Base-by-base conservation (phyloP, 2,113 vertebrate genomes). In the Toxotes chatareus region DNA sequence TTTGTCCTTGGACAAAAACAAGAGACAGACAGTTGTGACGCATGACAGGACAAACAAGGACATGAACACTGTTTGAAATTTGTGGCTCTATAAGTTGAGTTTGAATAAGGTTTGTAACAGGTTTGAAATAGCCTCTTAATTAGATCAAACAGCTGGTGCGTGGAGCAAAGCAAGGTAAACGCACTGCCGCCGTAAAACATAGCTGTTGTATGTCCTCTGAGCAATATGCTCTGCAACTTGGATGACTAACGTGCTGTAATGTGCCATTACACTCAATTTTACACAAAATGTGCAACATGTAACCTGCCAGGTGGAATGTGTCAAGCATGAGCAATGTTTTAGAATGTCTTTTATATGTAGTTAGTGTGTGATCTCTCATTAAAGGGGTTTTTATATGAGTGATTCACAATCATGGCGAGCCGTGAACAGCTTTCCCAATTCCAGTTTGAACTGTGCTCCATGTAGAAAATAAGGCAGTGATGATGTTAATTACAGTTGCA, bases 41-140 rank as follows among this genome's bases (percentile, higher is more conserved):
- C 46, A 14, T 47, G 72, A 47, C 27, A 4, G 62, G 59, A 75
- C 49, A 31, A 61, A 51, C 83, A 82, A 80, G 72, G 83, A 61
- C 60, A 8, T 11, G 57, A 38, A 40, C 5, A 2, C n/a, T 76
- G 56, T 69, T 71, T 53, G 31, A 66, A 60, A 86, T 82, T 34
- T 76, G 73, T 16, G 31, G 34, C 62, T 65, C 59, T 62, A 7
- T 46, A 66, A 59, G 70, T 55, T 32, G 74, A 66, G 80, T 56
- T 65, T 71, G 74, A 72, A 66, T 57, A 82, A 74, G 67, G 72
- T 23, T 64, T 16, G 44, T 47, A 51, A 74, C 62, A 60, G 75
- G 66, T 72, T 84, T 38, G 46, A 73, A 84, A 87, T 34, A 14
- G 73, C 73, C 74, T 76, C 67, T 75, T 87, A 82, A 89, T 86